Evolutionary conservation across 2,888 invertebrate species (phyloP), one percentile per base, ranked within the genome.

Genomic region (Anthrax anthrax): DNA sequence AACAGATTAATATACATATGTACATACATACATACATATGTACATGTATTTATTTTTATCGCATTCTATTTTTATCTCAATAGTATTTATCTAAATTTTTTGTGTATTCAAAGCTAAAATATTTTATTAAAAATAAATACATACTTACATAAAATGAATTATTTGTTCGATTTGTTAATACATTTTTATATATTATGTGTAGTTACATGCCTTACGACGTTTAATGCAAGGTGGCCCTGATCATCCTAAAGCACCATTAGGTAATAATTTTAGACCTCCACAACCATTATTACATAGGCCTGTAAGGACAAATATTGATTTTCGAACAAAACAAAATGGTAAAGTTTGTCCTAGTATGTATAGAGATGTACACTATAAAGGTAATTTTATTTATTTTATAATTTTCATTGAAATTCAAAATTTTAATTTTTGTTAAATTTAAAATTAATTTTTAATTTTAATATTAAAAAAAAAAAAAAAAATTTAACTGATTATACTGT

Each of bases 281-380:
- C 91, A 92, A 70, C 86, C 89, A 46, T 76, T 95, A 51, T 85
- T 95, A 70, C 90, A 94, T 71, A 80, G 96, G 57, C 85, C 94
- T 47, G 82, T 96, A 55, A 76, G 96, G 68, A 96, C 96, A 57
- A 96, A 96, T 73, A 96, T 96, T 69, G 92, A 96, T 72, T 94
- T 94, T 71, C 85, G 84, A 67, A 76, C 81, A 60, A 83, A 80
- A 74, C 80, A 83, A 74, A 79, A 76, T 55, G 81, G 81, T 52
- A 86, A 87, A 68, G 84, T 85, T 64, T 89, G 89, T 69, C 88
- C 89, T 47, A 89, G 85, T 61, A 90, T 90, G 90, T 83, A 88
- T 72, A 83, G 83, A 69, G 87, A 89, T 64, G 86, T 89, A 71
- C 84, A 89, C 72, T 91, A 91, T 69, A 87, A 86, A 81, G 85